These are phyloP conservation scores for Ianthella basta DNA, from an alignment of 37 sponge, comb jelly and placozoan species.

Conservation along the genomic window DNA sequence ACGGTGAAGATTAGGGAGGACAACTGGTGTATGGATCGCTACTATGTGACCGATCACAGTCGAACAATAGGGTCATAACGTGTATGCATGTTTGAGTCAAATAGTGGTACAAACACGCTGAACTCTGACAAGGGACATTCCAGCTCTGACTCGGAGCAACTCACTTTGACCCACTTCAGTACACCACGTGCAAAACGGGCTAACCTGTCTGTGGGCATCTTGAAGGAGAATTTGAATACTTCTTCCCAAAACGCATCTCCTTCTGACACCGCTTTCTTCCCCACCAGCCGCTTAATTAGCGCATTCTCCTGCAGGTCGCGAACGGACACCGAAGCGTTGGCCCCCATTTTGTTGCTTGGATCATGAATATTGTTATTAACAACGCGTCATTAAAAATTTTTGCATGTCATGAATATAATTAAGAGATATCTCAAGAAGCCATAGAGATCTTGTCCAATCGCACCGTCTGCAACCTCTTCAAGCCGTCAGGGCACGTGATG, in stretches of 20 bases:
- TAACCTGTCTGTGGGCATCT: slow-evolving; percentile 42
- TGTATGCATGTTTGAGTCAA: neutral
- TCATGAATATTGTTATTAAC: neutral
- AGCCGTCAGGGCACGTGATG: slow-evolving; percentile 61
- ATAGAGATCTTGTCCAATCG: slow-evolving; percentile 56
- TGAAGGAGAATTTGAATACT: slow-evolving; percentile 66
- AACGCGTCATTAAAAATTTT: too few relatives aligned
- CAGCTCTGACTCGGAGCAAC: neutral
- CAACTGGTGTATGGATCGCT: too few relatives aligned
- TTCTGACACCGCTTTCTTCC: slow-evolving; percentile 33
- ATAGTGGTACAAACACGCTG: neutral
- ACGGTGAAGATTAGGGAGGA: too few relatives aligned
- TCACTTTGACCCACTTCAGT: neutral
- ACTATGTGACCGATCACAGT: too few relatives aligned
- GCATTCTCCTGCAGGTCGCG: slow-evolving; percentile 57
- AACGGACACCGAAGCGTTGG: slow-evolving; percentile 45
- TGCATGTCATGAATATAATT: neutral
- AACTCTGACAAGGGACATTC: neutral
- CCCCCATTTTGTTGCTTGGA: slow-evolving; percentile 64
- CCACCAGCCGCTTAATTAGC: slow-evolving; percentile 56
- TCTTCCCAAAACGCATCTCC: slow-evolving; percentile 74
- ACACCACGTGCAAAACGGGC: neutral
- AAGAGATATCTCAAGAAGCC: slow-evolving; percentile 18
- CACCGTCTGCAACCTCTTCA: slow-evolving; percentile 74
- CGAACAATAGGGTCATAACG: too few relatives aligned